Percentiles rank a stretch among this genome's conserved stretches.
These are phyloP conservation scores for Acanthoscelides obtectus DNA, from an alignment of 2,888 invertebrate genomes.

Conservation along the genomic window DNA sequence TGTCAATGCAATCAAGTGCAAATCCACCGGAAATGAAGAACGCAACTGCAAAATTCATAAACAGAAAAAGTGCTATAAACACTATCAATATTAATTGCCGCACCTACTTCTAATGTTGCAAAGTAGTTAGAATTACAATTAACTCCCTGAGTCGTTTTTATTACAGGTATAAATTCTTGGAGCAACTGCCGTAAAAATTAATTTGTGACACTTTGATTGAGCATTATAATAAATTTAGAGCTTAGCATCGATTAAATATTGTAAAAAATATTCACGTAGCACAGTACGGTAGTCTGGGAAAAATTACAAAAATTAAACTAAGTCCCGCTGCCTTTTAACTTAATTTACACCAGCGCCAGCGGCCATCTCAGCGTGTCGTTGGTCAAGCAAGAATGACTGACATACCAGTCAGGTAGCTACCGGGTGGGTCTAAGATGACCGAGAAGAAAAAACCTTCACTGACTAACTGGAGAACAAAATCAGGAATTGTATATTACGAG, in stretches of 20 bases:
- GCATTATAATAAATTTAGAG: neutral
- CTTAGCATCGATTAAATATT: neutral
- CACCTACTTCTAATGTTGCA: neutral
- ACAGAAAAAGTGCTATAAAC: neutral
- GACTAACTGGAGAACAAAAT: too few relatives aligned
- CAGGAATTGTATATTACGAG: too few relatives aligned
- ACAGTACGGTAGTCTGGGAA: neutral
- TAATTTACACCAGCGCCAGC: neutral
- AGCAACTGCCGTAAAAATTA: neutral
- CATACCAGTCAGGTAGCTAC: constrained; percentile 1
- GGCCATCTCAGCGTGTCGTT: constrained; percentile 16
- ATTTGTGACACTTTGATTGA: neutral
- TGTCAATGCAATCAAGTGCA: neutral
- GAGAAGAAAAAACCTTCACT: too few relatives aligned
- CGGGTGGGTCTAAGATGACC: neutral
- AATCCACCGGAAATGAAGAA: neutral
- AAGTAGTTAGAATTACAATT: neutral
- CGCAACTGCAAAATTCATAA: neutral
- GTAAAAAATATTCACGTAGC: neutral
- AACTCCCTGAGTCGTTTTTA: neutral
- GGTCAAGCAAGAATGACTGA: constrained; percentile 13
- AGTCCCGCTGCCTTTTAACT: constrained; percentile 2
- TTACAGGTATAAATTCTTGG: neutral
- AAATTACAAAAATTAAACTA: neutral
- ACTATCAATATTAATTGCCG: neutral